Percentiles rank a stretch among this genome's conserved stretches.
Conservation (phyloP, 2,888 invertebrate genomes). For the Archaeoteleia sp. region DNA sequence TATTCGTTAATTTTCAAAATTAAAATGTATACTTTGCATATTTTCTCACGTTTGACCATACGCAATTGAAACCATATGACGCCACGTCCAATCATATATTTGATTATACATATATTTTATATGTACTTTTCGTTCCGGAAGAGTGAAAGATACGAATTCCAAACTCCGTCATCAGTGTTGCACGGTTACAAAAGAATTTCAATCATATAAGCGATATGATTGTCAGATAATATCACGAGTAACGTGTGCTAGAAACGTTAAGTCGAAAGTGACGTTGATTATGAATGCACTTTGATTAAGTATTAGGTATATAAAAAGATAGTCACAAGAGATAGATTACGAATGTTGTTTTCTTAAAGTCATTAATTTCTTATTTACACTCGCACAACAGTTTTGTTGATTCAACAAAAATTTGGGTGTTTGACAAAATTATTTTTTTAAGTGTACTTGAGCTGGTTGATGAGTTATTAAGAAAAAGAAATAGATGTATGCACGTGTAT, state of each 20-base stretch:
- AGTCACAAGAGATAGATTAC: too few relatives aligned
- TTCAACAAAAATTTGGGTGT: too few relatives aligned
- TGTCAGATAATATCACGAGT: slow-evolving; percentile 23
- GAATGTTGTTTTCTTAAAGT: slow-evolving; percentile 30
- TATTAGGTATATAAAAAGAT: slow-evolving; percentile 3
- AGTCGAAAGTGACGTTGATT: slow-evolving; percentile 9
- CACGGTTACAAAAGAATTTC: slow-evolving; percentile 44
- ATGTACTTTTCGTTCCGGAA: too few relatives aligned
- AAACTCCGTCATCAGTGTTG: slow-evolving; percentile 47
- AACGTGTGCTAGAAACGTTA: slow-evolving; percentile 7
- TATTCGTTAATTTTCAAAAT: too few relatives aligned
- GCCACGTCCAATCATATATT: too few relatives aligned
- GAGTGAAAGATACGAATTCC: slow-evolving; percentile 20
- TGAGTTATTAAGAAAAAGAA: not conserved
- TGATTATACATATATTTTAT: too few relatives aligned
- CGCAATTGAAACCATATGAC: too few relatives aligned
- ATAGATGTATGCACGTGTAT: too few relatives aligned
- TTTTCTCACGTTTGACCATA: too few relatives aligned
- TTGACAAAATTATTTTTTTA: too few relatives aligned
- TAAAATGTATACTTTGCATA: too few relatives aligned
- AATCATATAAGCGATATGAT: slow-evolving; percentile 34
- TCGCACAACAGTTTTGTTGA: too few relatives aligned
- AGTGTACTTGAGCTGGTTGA: slow-evolving; percentile 20
- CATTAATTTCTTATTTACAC: slow-evolving; percentile 25
- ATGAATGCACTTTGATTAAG: slow-evolving; percentile 17